phyloP scores from a whole-genome alignment of 2,797 vertebrate genomes.

The Pteronotus mesoamericanus region DNA sequence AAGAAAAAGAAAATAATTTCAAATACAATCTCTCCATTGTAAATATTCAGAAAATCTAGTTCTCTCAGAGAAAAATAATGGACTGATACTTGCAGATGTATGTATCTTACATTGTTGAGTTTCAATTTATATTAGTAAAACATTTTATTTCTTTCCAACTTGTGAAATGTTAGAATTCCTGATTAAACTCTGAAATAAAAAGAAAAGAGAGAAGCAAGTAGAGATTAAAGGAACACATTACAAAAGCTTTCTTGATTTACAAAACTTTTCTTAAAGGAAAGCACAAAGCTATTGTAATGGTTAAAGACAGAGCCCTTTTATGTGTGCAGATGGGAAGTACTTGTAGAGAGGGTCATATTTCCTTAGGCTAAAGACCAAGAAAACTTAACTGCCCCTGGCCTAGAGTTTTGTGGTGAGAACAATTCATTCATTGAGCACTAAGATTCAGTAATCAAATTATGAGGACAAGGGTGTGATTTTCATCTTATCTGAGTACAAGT shows the following conservation, averaged over 20 bases:
- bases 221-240: slow-evolving; percentile 50
- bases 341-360: slow-evolving; percentile 62
- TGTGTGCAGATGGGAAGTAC: slow-evolving; percentile 46
- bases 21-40: not conserved
- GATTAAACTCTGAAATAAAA: slow-evolving; percentile 53
- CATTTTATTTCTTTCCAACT: slow-evolving; percentile 30
- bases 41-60: not conserved
- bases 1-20: slow-evolving; percentile 13
- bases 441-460: slow-evolving; percentile 61
- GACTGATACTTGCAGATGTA: not conserved
- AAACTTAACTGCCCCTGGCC: slow-evolving; percentile 50
- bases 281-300: slow-evolving; percentile 54
- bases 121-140: not conserved
- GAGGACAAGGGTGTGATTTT: slow-evolving; percentile 59
- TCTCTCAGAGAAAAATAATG: not conserved
- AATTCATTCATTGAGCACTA: slow-evolving; percentile 65
- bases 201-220: slow-evolving; percentile 11
- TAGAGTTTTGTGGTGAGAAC: slow-evolving; percentile 48
- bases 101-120: not conserved
- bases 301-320: slow-evolving; percentile 64
- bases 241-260: slow-evolving; percentile 71
- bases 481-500: slow-evolving; percentile 45
- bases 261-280: slow-evolving; percentile 61
- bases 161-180: slow-evolving; percentile 57
- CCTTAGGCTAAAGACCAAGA: slow-evolving; percentile 61